Evolutionary conservation across 2,797 vertebrate species (phyloP).

Genomic region (Platyrinchus mystaceus): DNA sequence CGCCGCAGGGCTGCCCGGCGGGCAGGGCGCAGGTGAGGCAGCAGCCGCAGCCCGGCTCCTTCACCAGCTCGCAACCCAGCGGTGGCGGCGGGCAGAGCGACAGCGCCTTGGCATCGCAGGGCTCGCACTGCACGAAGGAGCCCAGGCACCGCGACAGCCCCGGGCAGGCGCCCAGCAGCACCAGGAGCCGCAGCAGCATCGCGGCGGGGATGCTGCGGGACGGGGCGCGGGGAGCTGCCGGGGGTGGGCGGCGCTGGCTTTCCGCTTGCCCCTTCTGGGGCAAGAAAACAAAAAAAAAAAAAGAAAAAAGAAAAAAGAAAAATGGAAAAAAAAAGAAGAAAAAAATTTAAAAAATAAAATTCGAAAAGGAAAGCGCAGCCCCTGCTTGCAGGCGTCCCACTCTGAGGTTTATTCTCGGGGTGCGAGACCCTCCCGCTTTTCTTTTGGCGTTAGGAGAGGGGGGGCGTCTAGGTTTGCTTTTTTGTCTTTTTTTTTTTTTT

Average conservation of each 20-base stretch:
- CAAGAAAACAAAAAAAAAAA: neutral
- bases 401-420: neutral
- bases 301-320: neutral
- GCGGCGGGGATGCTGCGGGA: constrained; percentile 44
- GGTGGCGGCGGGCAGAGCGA: constrained; percentile 95
- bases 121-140: constrained; percentile 95
- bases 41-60: constrained; percentile 98
- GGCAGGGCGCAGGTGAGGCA: constrained; percentile 96
- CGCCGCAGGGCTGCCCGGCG: constrained; percentile 93
- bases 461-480: neutral
- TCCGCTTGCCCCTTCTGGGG: neutral
- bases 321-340: neutral
- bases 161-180: constrained; percentile 84
- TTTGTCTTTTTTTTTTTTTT: neutral
- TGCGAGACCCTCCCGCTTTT: neutral
- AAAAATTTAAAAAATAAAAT: neutral
- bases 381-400: neutral
- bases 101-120: constrained; percentile 93
- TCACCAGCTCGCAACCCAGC: constrained; percentile 93
- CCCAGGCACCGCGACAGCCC: constrained; percentile 84
- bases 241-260: neutral
- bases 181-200: constrained; percentile 78
- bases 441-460: neutral
- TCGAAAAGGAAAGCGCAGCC: neutral
- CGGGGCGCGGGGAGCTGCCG: neutral